phyloP scores from a whole-genome alignment of 2,113 vertebrate genomes.

The Pica pica region DNA sequence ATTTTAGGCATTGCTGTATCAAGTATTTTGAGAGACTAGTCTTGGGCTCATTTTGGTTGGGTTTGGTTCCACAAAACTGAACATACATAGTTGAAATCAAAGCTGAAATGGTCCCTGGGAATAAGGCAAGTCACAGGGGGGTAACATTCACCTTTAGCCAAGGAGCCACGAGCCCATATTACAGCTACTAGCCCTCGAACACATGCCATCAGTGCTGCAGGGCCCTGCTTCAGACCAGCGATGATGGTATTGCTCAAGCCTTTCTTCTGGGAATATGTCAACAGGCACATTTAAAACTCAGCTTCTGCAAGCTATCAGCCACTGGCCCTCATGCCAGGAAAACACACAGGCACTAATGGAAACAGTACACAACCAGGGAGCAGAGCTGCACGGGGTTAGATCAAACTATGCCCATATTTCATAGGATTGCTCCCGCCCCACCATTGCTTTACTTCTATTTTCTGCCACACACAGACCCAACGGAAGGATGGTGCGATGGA shows the following conservation, averaged over 20 bases:
- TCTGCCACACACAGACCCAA: rapidly evolving
- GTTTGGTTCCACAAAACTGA: not conserved
- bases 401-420: not conserved
- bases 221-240: not conserved
- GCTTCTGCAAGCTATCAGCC: constrained; percentile 27
- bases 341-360: not conserved
- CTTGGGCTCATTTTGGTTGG: not conserved
- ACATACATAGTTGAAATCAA: not conserved
- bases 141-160: not conserved
- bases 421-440: not conserved
- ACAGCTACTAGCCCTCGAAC: not conserved
- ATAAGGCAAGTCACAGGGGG: rapidly evolving
- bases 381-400: not conserved
- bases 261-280: not conserved
- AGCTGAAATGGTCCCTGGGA: not conserved
- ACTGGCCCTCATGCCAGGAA: not conserved
- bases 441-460: not conserved
- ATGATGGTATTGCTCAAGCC: not conserved
- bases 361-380: not conserved
- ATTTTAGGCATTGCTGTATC: not conserved
- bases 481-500: rapidly evolving
- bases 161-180: not conserved
- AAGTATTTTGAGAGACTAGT: not conserved
- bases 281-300: not conserved
- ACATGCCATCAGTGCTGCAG: not conserved